Percentiles rank a stretch among this genome's conserved stretches.
phyloP scores from a whole-genome alignment of 64 coral and sea anemone genomes.

The Montipora foliosa region DNA sequence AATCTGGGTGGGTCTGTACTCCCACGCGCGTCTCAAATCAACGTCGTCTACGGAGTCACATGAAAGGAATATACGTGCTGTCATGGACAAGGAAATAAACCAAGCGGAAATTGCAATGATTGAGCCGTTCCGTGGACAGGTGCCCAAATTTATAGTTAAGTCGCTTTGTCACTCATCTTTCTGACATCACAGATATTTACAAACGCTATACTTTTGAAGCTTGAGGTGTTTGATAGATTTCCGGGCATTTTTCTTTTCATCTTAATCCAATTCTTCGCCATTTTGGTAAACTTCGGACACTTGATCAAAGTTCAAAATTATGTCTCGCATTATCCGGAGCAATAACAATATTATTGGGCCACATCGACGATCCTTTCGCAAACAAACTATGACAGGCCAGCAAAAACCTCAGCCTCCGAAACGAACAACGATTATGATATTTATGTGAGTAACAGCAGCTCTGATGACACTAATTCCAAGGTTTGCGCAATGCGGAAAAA shows the following conservation, averaged over 20 bases:
- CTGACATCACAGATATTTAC: not conserved
- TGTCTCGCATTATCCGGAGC: not conserved
- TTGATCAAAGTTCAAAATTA: constrained; percentile 34
- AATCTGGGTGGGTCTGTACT: constrained; percentile 24
- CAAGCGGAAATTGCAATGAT: constrained; percentile 8
- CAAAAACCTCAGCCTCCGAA: not conserved
- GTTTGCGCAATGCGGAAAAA: not conserved
- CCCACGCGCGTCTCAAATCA: constrained; percentile 2
- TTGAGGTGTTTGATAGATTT: not conserved
- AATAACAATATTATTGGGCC: not conserved
- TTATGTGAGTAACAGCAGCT: not conserved
- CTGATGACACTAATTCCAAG: not conserved
- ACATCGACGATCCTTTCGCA: not conserved
- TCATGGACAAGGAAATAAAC: constrained; percentile 8
- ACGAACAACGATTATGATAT: not conserved
- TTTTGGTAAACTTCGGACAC: not conserved
- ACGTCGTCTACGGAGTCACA: constrained; percentile 3
- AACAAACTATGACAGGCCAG: not conserved
- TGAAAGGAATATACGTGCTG: not conserved
- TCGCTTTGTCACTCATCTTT: not conserved
- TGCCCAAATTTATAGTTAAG: not conserved
- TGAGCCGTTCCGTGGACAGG: not conserved
- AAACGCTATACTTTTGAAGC: not conserved
- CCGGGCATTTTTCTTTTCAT: not conserved
- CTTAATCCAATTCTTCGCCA: not conserved